Evolutionary conservation across 2,888 invertebrate species (phyloP).

Genomic region (Andricus quercusramuli): DNA sequence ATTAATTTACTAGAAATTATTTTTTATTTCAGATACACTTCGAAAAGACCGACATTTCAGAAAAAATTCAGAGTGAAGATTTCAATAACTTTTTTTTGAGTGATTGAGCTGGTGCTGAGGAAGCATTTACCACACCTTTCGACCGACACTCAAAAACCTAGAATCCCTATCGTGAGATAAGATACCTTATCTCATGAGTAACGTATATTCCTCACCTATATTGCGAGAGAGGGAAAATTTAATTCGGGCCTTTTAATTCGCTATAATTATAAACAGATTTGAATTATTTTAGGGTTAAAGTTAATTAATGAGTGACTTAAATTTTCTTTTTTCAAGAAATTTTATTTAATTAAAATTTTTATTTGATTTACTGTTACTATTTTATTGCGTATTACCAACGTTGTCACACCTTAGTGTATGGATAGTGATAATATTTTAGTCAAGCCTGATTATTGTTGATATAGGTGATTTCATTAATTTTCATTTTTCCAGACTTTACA

Average conservation of each 20-base stretch:
- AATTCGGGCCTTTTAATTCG: conserved; percentile 29
- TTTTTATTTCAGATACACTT: not conserved
- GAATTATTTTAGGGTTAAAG: not conserved
- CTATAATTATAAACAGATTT: not conserved
- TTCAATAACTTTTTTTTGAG: not conserved
- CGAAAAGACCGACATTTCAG: not conserved
- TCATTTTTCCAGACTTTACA: not conserved
- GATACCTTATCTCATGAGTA: conserved; percentile 73
- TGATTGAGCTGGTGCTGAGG: conserved; percentile 40
- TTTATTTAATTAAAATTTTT: not conserved
- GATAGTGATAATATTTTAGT: not conserved
- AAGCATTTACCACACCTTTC: conserved; percentile 71
- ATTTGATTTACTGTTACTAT: not conserved
- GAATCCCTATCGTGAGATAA: conserved; percentile 74
- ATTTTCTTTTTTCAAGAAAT: not conserved
- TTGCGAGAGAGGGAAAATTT: conserved; percentile 46
- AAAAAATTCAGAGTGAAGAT: not conserved
- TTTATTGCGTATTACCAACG: not conserved
- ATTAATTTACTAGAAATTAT: not conserved
- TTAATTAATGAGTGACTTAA: not conserved
- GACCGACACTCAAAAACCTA: conserved; percentile 67
- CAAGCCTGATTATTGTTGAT: not conserved
- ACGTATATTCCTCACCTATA: conserved; percentile 53
- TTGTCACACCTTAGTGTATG: not conserved
- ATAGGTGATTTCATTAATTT: not conserved